A percentile compares a stretch with the other conserved stretches of the same genome.
These are phyloP conservation scores for Aphelocoma californica DNA, from an alignment of 2,797 vertebrate species.

Conservation along the genomic window DNA sequence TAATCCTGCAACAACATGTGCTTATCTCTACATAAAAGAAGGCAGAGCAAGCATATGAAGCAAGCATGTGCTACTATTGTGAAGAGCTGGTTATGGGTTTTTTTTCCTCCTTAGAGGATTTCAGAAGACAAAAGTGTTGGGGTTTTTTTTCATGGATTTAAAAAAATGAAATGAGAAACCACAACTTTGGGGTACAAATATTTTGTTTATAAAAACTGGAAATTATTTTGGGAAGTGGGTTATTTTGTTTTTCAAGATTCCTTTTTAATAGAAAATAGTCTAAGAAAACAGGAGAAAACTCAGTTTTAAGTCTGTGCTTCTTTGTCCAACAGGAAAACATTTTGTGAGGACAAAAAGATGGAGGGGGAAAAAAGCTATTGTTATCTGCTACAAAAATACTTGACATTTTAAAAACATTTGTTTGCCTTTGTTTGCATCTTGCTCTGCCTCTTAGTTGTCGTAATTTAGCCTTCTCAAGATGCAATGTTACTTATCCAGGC, in stretches of 20 bases:
- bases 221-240: neutral
- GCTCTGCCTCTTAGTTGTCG: neutral
- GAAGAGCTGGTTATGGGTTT: neutral
- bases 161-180: neutral
- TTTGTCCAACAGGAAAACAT: conserved; percentile 1
- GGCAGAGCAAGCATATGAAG: neutral
- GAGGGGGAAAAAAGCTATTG: neutral
- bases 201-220: conserved; percentile 25
- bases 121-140: neutral
- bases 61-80: neutral
- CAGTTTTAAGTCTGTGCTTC: neutral
- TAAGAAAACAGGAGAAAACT: neutral
- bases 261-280: conserved; percentile 7
- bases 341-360: neutral
- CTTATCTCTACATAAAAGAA: neutral
- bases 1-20: neutral
- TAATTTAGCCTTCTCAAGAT: neutral
- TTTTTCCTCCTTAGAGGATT: neutral
- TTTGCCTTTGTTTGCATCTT: neutral
- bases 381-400: neutral
- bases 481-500: neutral
- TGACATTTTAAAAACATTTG: neutral
- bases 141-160: neutral
- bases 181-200: conserved; percentile 3
- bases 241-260: neutral